phyloP scores from a whole-genome alignment of 2,888 invertebrate species.

The Ennomos erosarius region DNA sequence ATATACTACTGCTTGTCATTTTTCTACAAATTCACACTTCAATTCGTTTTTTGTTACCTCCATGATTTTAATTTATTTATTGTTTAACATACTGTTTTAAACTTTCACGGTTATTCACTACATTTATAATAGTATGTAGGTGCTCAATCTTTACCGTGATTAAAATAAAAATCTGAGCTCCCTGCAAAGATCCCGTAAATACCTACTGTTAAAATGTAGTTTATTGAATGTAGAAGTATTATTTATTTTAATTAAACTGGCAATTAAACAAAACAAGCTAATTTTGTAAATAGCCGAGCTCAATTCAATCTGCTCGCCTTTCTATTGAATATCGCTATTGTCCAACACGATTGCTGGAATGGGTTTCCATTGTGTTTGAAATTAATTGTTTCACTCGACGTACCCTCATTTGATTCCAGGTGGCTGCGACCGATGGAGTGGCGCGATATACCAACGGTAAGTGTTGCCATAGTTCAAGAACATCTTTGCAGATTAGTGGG shows the following conservation, averaged over 20 bases:
- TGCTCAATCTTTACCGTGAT: too few relatives aligned
- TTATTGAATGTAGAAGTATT: too few relatives aligned
- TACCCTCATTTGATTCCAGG: conserved; percentile 48
- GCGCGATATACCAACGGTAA: conserved; percentile 42
- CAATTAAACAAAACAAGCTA: conserved; percentile 19
- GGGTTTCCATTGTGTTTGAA: conserved; percentile 25
- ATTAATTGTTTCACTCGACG: conserved; percentile 23
- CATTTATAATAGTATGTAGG: too few relatives aligned
- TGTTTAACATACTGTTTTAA: too few relatives aligned
- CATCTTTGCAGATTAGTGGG: conserved; percentile 47
- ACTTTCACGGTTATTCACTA: too few relatives aligned
- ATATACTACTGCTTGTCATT: too few relatives aligned
- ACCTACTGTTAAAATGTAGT: too few relatives aligned
- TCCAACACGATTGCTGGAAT: conserved; percentile 15
- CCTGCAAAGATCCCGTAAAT: too few relatives aligned
- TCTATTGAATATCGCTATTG: conserved; percentile 24
- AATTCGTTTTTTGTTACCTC: too few relatives aligned
- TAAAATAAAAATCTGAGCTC: too few relatives aligned
- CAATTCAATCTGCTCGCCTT: conserved; percentile 15
- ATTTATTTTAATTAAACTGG: conserved; percentile 6
- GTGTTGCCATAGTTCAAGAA: conserved; percentile 48
- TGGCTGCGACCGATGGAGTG: conserved; percentile 35
- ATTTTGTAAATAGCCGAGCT: conserved; percentile 16
- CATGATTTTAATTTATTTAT: too few relatives aligned
- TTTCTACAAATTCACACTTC: too few relatives aligned